Base-by-base conservation (phyloP, 2,888 invertebrate species). In the Zygogramma bicolorata region DNA sequence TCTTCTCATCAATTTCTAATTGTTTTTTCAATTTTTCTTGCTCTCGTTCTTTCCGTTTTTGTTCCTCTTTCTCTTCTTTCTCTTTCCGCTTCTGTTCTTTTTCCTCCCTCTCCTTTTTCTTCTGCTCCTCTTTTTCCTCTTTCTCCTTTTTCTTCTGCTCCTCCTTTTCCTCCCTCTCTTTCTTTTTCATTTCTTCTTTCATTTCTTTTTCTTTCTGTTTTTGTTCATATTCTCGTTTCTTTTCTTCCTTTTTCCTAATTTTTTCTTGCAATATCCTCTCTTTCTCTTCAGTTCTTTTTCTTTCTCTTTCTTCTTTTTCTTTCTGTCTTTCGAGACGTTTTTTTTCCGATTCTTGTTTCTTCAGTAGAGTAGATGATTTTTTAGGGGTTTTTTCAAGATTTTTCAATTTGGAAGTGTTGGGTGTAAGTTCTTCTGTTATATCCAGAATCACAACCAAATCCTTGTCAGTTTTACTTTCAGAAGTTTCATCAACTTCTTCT, bases 41-140 rank as follows among this genome's bases (percentile, higher is more conserved):
- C 78, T 91, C 90, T 76, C 90, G 93, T 86, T 88, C 91, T 57
- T 86, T 87, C 38, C 86, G 86, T 76, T 89, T 89, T 75, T 88
- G 88, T 76, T 85, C 84, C 69, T 79, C 81, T 73, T 91, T 93
- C 79, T 91, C 90, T 53, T 88, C 88, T 79, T 91, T 91, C 76
- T 89, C 92, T 85, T 88, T 91, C 58, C 85, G 86, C 67, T 87
- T 87, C 72, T 88, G 87, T 76, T 88, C 87, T 68, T 87, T 87
- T 76, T 88, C 81, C 62, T 90, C 82, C 89, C 91, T 75, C 84
- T 87, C 77, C 86, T 88, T 80, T 84, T 88, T 77, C 67, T 82
- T 81, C 67, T 86, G 87, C 71, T 87, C 87, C 70, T 87, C 86
- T 46, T 68, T 66, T 63, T 77, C 81, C 60, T 90, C 82, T 89